Base-by-base conservation (phyloP, 2,888 invertebrate species). In the Apamea anceps region DNA sequence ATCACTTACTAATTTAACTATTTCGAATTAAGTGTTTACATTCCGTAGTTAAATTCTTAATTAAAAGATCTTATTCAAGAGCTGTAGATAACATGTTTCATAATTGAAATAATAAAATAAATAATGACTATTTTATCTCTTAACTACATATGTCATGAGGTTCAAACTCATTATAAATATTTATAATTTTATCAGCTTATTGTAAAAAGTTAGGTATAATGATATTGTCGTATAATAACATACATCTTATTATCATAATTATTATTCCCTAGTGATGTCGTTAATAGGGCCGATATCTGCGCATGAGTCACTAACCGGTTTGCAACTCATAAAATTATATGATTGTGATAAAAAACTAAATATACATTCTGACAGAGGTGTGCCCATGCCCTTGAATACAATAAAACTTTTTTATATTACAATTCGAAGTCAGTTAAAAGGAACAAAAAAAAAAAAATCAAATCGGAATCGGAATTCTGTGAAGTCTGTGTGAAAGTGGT, bases 231-330 rank as follows among this genome's bases (percentile, higher is more conserved):
- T 37, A 5, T 8, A 84, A 73, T 80, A 84, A 79, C 73, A 70
- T 51, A n/a, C 15, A 8, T n/a, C 42, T 63, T 73, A 63, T 68
- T 84, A 68, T 45, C 25, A 45, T 68, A 80, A 51, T 74, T 54
- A 79, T 83, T 80, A 60, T 77, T 60, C 71, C 45, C 60, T 71
- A 74, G 62, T 45, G 10, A 63, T 45, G 13, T 57, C 1, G 48
- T 57, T 63, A 62, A 28, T 76, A 84, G 84, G 87, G 87, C 60
- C 37, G 32, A 63, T 63, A 67, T 45, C 71, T 65, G 21, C 28
- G 15, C 1, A 73, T 87, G 84, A 78, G 54, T 84, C 87, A 87
- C 28, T 13, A 78, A 76, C 87, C 45, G 21, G 85, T 78, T 77
- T 77, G 15, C 13, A 51, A 72, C 45, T 51, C 7, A 73, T 81